Conservation (phyloP, 2,888 invertebrate species). For the Sinohyriopsis cumingii region DNA sequence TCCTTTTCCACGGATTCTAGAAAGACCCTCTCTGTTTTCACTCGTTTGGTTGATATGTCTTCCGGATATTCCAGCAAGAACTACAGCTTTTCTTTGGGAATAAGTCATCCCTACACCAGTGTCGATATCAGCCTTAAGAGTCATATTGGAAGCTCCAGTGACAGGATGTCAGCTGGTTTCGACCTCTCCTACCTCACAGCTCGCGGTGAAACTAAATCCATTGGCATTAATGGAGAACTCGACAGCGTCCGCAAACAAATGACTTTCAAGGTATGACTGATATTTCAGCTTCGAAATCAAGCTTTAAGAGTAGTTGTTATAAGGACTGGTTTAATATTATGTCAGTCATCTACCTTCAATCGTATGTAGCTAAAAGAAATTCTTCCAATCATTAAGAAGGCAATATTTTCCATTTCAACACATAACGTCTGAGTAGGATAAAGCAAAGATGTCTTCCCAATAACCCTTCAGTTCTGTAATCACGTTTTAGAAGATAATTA, state of each 20-base stretch:
- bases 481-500: background rate
- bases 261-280: slow-evolving; percentile 38
- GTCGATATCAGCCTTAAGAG: slow-evolving; percentile 50
- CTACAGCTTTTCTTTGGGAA: slow-evolving; percentile 45
- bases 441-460: too few species aligned
- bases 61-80: slow-evolving; percentile 33
- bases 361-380: too few species aligned
- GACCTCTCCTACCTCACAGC: slow-evolving; percentile 50
- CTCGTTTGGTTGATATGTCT: slow-evolving; percentile 45
- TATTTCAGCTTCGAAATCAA: background rate
- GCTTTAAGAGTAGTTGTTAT: background rate
- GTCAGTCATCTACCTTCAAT: too few species aligned
- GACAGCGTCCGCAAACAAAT: slow-evolving; percentile 39
- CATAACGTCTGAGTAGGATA: too few species aligned
- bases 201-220: slow-evolving; percentile 36
- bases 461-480: too few species aligned
- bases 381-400: too few species aligned
- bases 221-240: slow-evolving; percentile 44
- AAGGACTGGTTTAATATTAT: too few species aligned
- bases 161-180: slow-evolving; percentile 37
- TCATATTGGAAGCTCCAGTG: slow-evolving; percentile 36
- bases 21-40: slow-evolving; percentile 45
- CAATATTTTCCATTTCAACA: too few species aligned
- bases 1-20: slow-evolving; percentile 45
- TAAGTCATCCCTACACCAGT: slow-evolving; percentile 54